Base-by-base conservation (phyloP, 2,797 vertebrate species). In the Gallinago nigripennis region DNA sequence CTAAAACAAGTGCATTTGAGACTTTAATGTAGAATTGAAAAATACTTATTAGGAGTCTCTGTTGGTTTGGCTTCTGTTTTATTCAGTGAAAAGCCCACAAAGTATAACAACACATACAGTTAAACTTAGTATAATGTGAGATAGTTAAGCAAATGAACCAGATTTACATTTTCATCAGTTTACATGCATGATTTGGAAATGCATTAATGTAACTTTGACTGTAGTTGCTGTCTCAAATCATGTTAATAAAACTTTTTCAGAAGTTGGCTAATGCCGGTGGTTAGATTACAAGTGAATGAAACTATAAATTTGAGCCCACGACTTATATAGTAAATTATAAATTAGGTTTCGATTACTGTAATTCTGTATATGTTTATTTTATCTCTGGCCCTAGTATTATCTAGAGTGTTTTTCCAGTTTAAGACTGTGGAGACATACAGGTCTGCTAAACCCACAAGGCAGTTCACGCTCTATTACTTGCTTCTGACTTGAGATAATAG, bases 331-430 rank as follows among this genome's bases (percentile, higher is more conserved):
- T 79, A 51, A 54, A 35, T 77, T 86, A 60, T 68, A 94, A 92
- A 93, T 73, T 46, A 81, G 58, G 28, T 95, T 96, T 91, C 4
- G 28, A 63, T 92, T 69, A 21, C 58, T 53, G 16, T 63, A 82
- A 37, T 79, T 91, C 76, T 81, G 46, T 63, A 19, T 50, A 11
- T 5, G 8, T 79, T 85, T 69, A 35, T 65, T 95, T 87, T 65
- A 33, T 83, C 50, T 88, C 66, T 96, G 90, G 79, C 50, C 88
- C 25, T 95, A 43, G 69, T 78, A 61, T 95, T 90, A 81, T 86
- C 82, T 93, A 27, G 76, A 81, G 37, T 82, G 11, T 64, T 43
- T 92, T 53, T 94, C 91, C 75, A 51, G 56, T 97, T 97, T 91
- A 84, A 94, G 82, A 41, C 89, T 97, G 4, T 83, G 61, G 41